Base-by-base conservation (phyloP, 1,140 invertebrate genomes). In the Musca vetustissima region DNA sequence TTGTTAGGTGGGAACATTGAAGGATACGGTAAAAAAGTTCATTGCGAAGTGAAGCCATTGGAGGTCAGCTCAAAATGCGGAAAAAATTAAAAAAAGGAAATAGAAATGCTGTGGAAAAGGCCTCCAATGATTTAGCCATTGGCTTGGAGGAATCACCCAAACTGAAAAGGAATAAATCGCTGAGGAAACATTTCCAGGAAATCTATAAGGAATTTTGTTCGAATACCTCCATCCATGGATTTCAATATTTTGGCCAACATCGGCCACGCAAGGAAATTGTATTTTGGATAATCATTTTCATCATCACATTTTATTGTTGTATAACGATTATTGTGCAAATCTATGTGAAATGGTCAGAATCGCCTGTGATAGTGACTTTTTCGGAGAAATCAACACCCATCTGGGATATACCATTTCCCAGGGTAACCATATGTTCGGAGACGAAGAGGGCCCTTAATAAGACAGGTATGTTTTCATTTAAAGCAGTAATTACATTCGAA, bases 361-460 rank as follows among this genome's bases (percentile, higher is more conserved):
- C 84, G 11, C 87, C 87, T 3, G 86, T 88, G 1, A 86, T 88
- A 21, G 86, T 88, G 0, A 86, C 86, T 66, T 88, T 88, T 72
- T 84, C 85, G 0, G 83, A 85, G 67, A 83, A 82, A 68, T 83
- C 84, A 0, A 87, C 85, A 2, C 85, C 86, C 0, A 82, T 87
- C 7, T 86, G 85, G 84, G 81, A 85, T 68, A 83, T 88, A 47
- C 86, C 86, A 0, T 88, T 88, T 74, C 86, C 86, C n/a, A 85
- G 86, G 4, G 80, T 88, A 21, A 87, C 86, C 3, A 84, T 88
- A 53, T 88, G 86, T 72, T 82, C 84, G 0, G 85, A 86, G 72
- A 85, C 83, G 6, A 81, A 81, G 21, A 71, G 77, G n/a, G 68
- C 76, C 4, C 53, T 76, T 0, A 73, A 77, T 15, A 32, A 55